Evolutionary conservation across 1,140 invertebrate species (phyloP).

Genomic region (Zaprionus camerounensis): DNA sequence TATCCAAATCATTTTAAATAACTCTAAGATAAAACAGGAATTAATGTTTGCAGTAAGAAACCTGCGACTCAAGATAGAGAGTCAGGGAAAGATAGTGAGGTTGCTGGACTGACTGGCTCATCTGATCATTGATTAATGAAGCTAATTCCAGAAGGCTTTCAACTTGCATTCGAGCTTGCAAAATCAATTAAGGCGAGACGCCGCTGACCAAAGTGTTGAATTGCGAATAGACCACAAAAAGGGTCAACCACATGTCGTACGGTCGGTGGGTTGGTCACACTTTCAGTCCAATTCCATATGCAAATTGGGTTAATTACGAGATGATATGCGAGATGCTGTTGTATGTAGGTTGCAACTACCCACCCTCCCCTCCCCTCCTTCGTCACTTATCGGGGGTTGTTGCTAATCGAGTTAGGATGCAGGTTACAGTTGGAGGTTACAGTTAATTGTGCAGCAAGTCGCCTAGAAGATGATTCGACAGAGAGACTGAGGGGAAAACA

Average conservation of each 20-base stretch:
- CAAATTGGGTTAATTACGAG: conserved; percentile 60
- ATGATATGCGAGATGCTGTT: conserved; percentile 13
- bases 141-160: conserved; percentile 1
- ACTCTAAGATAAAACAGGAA: not conserved
- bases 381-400: conserved; percentile 2
- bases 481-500: not conserved
- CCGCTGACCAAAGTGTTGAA: conserved; percentile 6
- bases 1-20: not conserved
- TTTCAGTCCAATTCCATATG: conserved; percentile 37
- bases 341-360: not conserved
- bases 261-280: conserved; percentile 8
- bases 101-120: not conserved
- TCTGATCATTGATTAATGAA: conserved; percentile 5
- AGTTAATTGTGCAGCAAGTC: conserved; percentile 47
- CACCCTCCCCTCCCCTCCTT: not conserved
- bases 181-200: conserved; percentile 16
- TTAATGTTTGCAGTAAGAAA: not conserved
- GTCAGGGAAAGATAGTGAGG: not conserved
- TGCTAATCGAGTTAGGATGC: conserved; percentile 46
- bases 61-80: not conserved
- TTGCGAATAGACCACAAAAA: conserved; percentile 9
- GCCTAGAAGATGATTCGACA: conserved; percentile 18
- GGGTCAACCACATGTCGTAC: conserved; percentile 20
- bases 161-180: not conserved
- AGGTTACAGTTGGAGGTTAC: conserved; percentile 16